A percentile compares a stretch with the other conserved stretches of the same genome.
Evolutionary conservation across 2,888 invertebrate species (phyloP).

Genomic region (Eupsilia transversa): DNA sequence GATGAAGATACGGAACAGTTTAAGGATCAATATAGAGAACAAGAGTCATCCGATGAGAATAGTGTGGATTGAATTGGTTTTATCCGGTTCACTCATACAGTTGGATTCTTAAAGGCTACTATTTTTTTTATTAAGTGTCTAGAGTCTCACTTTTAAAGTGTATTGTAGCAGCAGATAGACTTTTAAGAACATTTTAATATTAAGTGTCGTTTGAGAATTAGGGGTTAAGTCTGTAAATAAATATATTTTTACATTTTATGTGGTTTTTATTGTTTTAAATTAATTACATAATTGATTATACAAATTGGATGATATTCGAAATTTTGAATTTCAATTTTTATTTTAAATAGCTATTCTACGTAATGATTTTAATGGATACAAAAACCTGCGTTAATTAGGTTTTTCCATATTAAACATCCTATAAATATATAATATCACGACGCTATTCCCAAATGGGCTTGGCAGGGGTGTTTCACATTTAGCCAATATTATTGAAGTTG

Average conservation of each 20-base stretch:
- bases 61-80: slow-evolving; percentile 72
- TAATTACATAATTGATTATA: slow-evolving; percentile 44
- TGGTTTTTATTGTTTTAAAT: slow-evolving; percentile 39
- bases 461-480: background rate
- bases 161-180: background rate
- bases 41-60: slow-evolving; percentile 76
- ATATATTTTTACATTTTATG: slow-evolving; percentile 21
- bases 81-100: background rate
- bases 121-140: background rate
- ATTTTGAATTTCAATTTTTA: slow-evolving; percentile 44
- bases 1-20: slow-evolving; percentile 83
- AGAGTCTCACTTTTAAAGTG: no score
- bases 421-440: slow-evolving; percentile 37
- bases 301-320: slow-evolving; percentile 48
- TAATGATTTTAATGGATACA: slow-evolving; percentile 9
- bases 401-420: slow-evolving; percentile 8
- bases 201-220: background rate
- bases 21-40: slow-evolving; percentile 77
- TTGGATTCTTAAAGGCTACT: background rate
- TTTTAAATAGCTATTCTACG: slow-evolving; percentile 38
- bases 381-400: slow-evolving; percentile 21
- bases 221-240: slow-evolving; percentile 15
- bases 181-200: no score
- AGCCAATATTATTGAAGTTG: background rate
- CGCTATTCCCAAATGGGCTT: background rate